A percentile compares a stretch with the other conserved stretches of the same genome.
Evolutionary conservation across 2,888 invertebrate genomes (phyloP).

Genomic region (Acronicta leporina): DNA sequence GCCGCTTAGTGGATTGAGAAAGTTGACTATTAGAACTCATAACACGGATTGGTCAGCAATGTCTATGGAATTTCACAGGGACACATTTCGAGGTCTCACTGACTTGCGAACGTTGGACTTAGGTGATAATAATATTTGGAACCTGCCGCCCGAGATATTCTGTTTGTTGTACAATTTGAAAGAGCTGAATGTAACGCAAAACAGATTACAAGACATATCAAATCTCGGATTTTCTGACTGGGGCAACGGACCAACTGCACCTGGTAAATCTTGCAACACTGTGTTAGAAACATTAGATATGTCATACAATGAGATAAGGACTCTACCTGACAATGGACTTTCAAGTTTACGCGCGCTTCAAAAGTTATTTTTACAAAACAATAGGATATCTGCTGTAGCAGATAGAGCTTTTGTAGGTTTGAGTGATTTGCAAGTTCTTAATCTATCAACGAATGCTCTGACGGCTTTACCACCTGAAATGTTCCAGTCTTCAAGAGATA

Average conservation of each 20-base stretch:
- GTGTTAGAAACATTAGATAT: conserved; percentile 92
- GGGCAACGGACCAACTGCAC: conserved; percentile 91
- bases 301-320: conserved; percentile 92
- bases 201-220: conserved; percentile 94
- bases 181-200: conserved; percentile 92
- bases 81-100: conserved; percentile 91
- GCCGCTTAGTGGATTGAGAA: conserved; percentile 91
- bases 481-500: conserved; percentile 92
- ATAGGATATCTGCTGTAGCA: conserved; percentile 92
- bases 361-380: conserved; percentile 92
- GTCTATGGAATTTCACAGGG: conserved; percentile 93
- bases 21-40: conserved; percentile 92
- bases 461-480: conserved; percentile 93
- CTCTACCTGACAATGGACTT: conserved; percentile 92
- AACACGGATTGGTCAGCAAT: conserved; percentile 95
- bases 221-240: conserved; percentile 93
- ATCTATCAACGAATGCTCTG: conserved; percentile 94
- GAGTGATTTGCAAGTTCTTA: conserved; percentile 91
- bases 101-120: conserved; percentile 92
- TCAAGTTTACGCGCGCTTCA: conserved; percentile 92
- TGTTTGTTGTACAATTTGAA: conserved; percentile 92
- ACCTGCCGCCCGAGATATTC: conserved; percentile 92
- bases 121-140: conserved; percentile 94
- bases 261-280: conserved; percentile 92
- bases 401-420: conserved; percentile 93